Conservation (phyloP, 2,113 vertebrate genomes). For the Corynorhinus townsendii region DNA sequence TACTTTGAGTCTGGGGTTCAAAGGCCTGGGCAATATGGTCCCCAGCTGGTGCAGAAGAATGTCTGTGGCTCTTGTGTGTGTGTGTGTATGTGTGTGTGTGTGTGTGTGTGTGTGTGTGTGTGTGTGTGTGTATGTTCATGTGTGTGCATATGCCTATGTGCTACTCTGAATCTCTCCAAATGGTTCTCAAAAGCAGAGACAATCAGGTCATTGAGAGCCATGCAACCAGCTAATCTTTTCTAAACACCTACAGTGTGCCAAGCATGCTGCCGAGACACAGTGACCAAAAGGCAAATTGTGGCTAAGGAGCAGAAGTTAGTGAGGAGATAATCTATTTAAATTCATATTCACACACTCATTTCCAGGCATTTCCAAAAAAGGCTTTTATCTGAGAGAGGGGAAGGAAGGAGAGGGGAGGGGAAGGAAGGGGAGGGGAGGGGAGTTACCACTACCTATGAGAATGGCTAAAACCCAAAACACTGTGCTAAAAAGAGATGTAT, state of each 20-base stretch:
- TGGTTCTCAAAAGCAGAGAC: neutral
- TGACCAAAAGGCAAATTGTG: neutral
- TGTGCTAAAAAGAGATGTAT: neutral
- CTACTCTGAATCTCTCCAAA: neutral
- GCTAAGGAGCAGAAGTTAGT: neutral
- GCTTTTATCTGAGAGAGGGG: neutral
- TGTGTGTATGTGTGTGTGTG: neutral
- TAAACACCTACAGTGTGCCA: neutral
- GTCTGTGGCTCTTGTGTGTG: neutral
- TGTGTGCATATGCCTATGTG: neutral
- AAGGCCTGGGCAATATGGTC: neutral
- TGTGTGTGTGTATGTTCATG: neutral
- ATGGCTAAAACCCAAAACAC: neutral
- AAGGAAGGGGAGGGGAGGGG: neutral
- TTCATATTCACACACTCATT: neutral
- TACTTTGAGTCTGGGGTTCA: neutral
- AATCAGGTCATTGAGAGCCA: neutral
- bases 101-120: too few species aligned
- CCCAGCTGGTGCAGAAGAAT: neutral
- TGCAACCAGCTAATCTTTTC: neutral
- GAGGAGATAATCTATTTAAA: neutral
- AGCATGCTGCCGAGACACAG: neutral
- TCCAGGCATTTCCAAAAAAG: neutral
- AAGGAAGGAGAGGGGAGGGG: rapidly evolving
- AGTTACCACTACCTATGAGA: neutral